These are phyloP conservation scores for Chrysocyon brachyurus DNA, from an alignment of 2,797 vertebrate genomes.

Conservation along the genomic window DNA sequence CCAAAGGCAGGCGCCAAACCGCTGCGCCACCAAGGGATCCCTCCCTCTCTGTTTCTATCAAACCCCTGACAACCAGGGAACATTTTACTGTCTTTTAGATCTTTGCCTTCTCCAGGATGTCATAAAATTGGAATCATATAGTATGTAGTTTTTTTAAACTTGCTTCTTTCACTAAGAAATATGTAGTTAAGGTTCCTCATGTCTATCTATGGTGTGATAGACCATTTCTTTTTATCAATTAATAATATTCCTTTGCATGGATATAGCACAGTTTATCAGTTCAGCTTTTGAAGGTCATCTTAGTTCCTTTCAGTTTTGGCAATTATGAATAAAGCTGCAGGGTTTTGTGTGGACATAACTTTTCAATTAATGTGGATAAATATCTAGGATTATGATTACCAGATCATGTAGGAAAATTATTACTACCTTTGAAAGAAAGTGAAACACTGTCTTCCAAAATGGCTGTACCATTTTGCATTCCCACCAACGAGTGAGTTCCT, in stretches of 20 bases:
- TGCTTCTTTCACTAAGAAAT: not conserved
- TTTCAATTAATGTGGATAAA: not conserved
- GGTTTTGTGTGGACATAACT: not conserved
- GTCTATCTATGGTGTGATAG: not conserved
- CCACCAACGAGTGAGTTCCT: not conserved
- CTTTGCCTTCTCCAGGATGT: not conserved
- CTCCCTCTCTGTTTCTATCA: not conserved
- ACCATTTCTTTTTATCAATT: not conserved
- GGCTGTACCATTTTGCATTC: not conserved
- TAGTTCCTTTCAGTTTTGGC: not conserved
- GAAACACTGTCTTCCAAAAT: not conserved
- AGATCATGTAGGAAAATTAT: not conserved
- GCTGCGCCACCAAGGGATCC: no score
- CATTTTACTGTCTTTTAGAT: not conserved
- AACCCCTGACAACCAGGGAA: not conserved
- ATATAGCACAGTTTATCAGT: not conserved
- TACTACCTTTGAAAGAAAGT: not conserved
- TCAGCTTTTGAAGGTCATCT: not conserved
- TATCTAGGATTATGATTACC: not conserved
- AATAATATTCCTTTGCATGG: not conserved
- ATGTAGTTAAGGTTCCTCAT: not conserved
- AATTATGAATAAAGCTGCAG: not conserved
- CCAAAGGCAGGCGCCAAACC: no score
- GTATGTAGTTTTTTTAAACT: not conserved
- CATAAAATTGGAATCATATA: not conserved